These are phyloP conservation scores for Bombus sylvicola DNA, from an alignment of 1,140 invertebrate genomes.

Conservation along the genomic window DNA sequence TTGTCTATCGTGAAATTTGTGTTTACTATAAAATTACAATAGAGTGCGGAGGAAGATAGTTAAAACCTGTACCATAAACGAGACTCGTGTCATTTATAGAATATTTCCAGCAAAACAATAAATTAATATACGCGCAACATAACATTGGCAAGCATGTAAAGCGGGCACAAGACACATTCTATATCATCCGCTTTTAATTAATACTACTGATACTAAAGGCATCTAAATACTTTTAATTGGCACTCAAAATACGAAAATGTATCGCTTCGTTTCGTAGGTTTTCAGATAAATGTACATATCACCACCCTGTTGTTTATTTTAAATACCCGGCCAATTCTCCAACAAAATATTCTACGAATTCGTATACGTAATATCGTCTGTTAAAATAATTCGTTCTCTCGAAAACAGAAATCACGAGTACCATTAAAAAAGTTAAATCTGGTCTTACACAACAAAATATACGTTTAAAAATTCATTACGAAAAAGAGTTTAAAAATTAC, in stretches of 20 bases:
- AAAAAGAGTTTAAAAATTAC: neutral
- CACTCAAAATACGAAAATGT: neutral
- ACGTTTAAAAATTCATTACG: neutral
- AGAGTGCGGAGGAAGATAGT: too few species aligned
- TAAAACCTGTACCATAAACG: neutral
- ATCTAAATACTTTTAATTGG: conserved; percentile 15
- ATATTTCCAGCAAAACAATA: neutral
- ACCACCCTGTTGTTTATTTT: neutral
- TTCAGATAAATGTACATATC: neutral
- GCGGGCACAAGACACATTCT: neutral
- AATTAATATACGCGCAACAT: neutral
- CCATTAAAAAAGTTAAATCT: neutral
- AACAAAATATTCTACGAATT: too few species aligned
- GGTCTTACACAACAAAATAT: neutral
- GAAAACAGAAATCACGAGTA: neutral
- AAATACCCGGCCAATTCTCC: too few species aligned
- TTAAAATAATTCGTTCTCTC: neutral
- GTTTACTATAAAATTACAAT: too few species aligned
- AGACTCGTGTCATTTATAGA: neutral
- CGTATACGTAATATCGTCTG: neutral
- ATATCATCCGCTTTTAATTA: conserved; percentile 14
- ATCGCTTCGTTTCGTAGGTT: neutral
- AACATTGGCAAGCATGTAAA: neutral
- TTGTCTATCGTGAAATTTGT: too few species aligned
- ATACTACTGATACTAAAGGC: neutral